Evolutionary conservation across 2,888 invertebrate species (phyloP).

Genomic region (Mesorhabditis sp.): DNA sequence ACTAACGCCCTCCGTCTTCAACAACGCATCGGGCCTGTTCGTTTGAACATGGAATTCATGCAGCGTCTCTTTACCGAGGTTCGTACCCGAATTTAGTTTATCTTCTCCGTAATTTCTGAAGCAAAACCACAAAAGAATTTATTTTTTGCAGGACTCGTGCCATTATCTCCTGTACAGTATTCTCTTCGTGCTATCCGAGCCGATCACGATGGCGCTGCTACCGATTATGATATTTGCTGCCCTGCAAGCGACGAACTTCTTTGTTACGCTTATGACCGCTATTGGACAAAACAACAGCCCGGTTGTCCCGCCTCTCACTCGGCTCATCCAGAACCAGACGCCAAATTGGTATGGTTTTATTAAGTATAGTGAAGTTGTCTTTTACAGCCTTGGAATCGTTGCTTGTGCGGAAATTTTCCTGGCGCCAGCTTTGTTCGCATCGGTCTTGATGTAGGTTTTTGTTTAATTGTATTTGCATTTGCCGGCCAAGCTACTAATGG

Average conservation of each 20-base stretch:
- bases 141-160: slow-evolving; percentile 68
- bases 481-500: slow-evolving; percentile 6
- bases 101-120: not conserved
- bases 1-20: slow-evolving; percentile 89
- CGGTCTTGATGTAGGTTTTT: slow-evolving; percentile 70
- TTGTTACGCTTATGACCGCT: slow-evolving; percentile 65
- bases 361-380: not conserved
- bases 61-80: slow-evolving; percentile 74
- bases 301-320: slow-evolving; percentile 21
- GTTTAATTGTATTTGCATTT: not conserved
- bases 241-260: slow-evolving; percentile 87
- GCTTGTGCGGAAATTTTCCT: slow-evolving; percentile 84
- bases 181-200: slow-evolving; percentile 84
- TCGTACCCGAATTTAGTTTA: too few relatives aligned
- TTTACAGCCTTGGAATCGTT: slow-evolving; percentile 68
- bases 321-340: slow-evolving; percentile 32
- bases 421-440: slow-evolving; percentile 65
- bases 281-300: slow-evolving; percentile 22
- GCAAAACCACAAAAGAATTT: not conserved
- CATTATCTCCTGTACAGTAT: slow-evolving; percentile 93
- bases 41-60: slow-evolving; percentile 78
- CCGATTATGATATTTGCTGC: slow-evolving; percentile 87
- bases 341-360: slow-evolving; percentile 23
- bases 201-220: slow-evolving; percentile 81
- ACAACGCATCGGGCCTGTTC: slow-evolving; percentile 76